A percentile compares a stretch with the other conserved stretches of the same genome.
phyloP scores from a whole-genome alignment of 2,113 vertebrate species.

The Paramormyrops kingsleyae region DNA sequence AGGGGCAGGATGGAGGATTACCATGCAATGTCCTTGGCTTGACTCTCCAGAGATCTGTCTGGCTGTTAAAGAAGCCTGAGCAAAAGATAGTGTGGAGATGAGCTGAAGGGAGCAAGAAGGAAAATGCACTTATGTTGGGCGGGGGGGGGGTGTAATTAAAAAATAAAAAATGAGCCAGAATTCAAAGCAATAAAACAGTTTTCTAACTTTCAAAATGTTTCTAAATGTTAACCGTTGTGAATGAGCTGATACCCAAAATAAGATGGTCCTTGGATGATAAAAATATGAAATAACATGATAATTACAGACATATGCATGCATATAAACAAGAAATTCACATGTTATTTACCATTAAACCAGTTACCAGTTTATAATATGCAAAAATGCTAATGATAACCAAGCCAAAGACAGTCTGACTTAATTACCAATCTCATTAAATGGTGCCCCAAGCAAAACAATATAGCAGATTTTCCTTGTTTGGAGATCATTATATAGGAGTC shows the following conservation, averaged over 20 bases:
- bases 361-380: neutral
- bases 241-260: neutral
- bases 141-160: no score
- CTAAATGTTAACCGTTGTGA: neutral
- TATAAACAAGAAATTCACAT: neutral
- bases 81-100: neutral
- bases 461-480: neutral
- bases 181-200: neutral
- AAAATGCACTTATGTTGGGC: neutral
- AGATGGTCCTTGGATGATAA: neutral
- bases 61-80: neutral
- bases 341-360: neutral
- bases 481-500: neutral
- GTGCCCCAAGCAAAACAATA: neutral
- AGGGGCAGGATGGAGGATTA: neutral
- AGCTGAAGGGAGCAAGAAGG: neutral
- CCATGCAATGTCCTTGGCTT: neutral
- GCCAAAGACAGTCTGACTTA: neutral
- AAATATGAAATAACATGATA: neutral
- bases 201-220: neutral
- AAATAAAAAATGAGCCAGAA: neutral
- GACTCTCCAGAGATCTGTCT: neutral
- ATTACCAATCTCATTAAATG: neutral
- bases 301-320: neutral
- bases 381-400: slow-evolving; percentile 2